Conservation (phyloP, 2,888 invertebrate genomes). For the Nomada fabriciana region DNA sequence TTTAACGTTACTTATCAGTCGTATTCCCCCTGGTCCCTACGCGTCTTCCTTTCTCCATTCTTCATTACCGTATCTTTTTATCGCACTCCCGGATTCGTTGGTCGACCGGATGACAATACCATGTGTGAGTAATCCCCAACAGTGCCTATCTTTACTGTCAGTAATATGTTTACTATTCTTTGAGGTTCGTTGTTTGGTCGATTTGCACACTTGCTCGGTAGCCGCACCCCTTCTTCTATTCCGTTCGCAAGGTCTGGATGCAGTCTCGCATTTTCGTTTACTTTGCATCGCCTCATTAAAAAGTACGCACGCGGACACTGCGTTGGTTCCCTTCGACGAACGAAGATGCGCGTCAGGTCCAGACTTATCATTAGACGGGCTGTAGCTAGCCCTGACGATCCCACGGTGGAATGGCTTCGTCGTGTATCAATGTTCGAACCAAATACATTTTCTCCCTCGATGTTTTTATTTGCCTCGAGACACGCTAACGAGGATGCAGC, state of each 20-base stretch:
- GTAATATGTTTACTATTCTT: constrained; percentile 51
- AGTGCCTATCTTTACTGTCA: constrained; percentile 70
- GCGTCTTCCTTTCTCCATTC: constrained; percentile 64
- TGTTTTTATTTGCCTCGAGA: constrained; percentile 5
- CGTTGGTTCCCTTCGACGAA: not conserved
- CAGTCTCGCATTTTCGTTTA: not conserved
- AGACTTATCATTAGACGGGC: not conserved
- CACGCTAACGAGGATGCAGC: constrained; percentile 16
- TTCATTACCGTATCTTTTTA: constrained; percentile 79
- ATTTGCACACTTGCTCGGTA: constrained; percentile 46
- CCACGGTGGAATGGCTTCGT: constrained; percentile 40
- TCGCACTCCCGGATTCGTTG: constrained; percentile 84
- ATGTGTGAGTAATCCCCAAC: constrained; percentile 83
- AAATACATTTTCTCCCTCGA: not conserved
- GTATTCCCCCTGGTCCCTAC: constrained; percentile 21
- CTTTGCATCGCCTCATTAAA: not conserved
- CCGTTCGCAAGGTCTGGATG: constrained; percentile 21
- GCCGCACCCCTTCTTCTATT: constrained; percentile 30
- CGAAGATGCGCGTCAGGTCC: constrained; percentile 8
- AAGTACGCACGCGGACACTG: not conserved
- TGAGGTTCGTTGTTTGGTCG: constrained; percentile 40
- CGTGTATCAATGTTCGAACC: not conserved
- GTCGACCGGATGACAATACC: constrained; percentile 83
- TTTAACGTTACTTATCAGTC: constrained; percentile 26
- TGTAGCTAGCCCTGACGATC: not conserved